Evolutionary conservation across 2,797 vertebrate species (phyloP).

Genomic region (Chelonia mydas): DNA sequence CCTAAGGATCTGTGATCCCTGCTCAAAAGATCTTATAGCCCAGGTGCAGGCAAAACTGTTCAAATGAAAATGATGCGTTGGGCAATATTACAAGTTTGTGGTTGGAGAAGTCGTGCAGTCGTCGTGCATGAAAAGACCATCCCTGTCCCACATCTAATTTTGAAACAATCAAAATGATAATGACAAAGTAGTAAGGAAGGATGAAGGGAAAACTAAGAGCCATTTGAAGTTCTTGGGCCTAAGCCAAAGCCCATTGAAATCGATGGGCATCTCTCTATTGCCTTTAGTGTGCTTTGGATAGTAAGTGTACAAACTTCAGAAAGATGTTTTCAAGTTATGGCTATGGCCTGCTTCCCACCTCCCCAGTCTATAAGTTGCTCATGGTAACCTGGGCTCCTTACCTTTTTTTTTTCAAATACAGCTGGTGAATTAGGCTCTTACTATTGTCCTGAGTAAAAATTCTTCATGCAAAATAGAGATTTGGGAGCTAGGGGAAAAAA

Average conservation of each 20-base stretch:
- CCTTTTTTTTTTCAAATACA: not conserved
- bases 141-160: not conserved
- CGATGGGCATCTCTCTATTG: not conserved
- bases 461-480: not conserved
- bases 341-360: too few relatives aligned
- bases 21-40: conserved; percentile 22
- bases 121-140: not conserved
- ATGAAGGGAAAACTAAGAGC: too few relatives aligned
- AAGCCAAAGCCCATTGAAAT: not conserved
- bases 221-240: not conserved
- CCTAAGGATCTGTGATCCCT: not conserved
- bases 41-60: conserved; percentile 18
- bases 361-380: not conserved
- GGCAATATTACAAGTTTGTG: conserved; percentile 45
- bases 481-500: not conserved
- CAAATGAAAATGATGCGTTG: conserved; percentile 16
- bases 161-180: not conserved
- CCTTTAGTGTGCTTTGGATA: not conserved
- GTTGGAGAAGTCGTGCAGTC: conserved; percentile 6
- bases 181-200: not conserved
- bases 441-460: too few relatives aligned
- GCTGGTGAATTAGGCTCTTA: not conserved
- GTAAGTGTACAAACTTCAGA: not conserved
- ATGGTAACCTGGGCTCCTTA: not conserved
- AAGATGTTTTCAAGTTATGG: not conserved